Conservation (phyloP, 2,888 invertebrate species). For the Neuroscelio doddi region DNA sequence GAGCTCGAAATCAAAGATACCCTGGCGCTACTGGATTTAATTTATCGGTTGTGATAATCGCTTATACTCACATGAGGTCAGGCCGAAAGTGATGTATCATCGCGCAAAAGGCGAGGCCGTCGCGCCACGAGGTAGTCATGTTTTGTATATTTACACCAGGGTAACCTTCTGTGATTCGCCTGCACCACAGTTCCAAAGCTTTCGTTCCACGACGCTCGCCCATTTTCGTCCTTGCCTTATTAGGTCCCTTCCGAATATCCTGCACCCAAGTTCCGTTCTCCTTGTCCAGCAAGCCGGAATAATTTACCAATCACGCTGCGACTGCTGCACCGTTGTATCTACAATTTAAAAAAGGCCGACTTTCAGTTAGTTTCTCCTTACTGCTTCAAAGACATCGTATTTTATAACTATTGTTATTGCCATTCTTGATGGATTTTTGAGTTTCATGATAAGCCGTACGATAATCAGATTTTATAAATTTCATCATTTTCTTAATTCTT, state of each 20-base stretch:
- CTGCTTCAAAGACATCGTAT: constrained; percentile 13
- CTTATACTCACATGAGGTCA: constrained; percentile 89
- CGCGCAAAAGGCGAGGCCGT: constrained; percentile 96
- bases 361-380: constrained; percentile 17
- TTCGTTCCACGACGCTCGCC: constrained; percentile 90
- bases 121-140: constrained; percentile 96
- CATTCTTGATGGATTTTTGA: no score
- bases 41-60: constrained; percentile 1
- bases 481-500: no score
- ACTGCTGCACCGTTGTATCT: constrained; percentile 37
- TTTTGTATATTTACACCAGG: constrained; percentile 91
- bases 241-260: constrained; percentile 41
- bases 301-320: not conserved
- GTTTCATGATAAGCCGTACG: no score
- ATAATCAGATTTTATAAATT: no score
- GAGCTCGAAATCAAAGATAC: no score
- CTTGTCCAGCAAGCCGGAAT: not conserved
- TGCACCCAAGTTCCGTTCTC: constrained; percentile 10
- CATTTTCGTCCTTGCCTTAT: constrained; percentile 72
- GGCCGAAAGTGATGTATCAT: constrained; percentile 96
- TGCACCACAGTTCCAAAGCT: constrained; percentile 94
- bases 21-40: not conserved
- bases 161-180: constrained; percentile 90
- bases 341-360: constrained; percentile 41
- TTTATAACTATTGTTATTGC: no score